phyloP scores from a whole-genome alignment of 2,797 vertebrate species.

The Natrix natrix region DNA sequence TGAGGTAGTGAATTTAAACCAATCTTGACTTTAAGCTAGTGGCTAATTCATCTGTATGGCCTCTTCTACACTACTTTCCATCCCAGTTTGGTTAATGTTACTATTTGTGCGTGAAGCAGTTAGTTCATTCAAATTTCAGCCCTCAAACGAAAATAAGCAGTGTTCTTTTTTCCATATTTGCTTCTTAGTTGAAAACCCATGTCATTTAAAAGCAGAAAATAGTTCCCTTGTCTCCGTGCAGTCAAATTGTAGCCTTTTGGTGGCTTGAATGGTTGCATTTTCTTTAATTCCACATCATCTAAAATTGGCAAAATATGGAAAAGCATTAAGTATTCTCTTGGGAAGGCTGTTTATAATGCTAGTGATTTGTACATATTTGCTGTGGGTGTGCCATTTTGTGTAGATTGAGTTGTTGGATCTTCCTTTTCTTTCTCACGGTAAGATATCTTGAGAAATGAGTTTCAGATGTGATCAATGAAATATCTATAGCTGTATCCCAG shows the following conservation, averaged over 20 bases:
- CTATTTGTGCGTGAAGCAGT: not conserved
- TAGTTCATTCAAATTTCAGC: not conserved
- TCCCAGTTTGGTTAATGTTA: not conserved
- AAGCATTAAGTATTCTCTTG: not conserved
- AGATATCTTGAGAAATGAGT: not conserved
- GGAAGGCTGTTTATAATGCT: not conserved
- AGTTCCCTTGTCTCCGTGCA: not conserved
- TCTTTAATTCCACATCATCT: not conserved
- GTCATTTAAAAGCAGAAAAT: conserved; percentile 24
- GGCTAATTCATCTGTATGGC: not conserved
- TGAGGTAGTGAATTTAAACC: not conserved
- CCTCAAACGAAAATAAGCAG: not conserved
- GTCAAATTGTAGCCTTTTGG: not conserved
- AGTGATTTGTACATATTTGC: not conserved
- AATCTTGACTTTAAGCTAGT: not conserved
- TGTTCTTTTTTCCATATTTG: not conserved
- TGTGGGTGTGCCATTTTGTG: not conserved
- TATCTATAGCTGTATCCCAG: not conserved
- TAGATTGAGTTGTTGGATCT: not conserved
- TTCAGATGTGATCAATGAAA: not conserved
- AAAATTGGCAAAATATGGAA: not conserved
- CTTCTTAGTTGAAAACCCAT: conserved; percentile 3
- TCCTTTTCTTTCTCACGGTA: not conserved
- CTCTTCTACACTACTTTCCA: not conserved
- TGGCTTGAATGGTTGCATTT: not conserved